Conservation (phyloP, 2,797 vertebrate genomes). For the Perodicticus potto region DNA sequence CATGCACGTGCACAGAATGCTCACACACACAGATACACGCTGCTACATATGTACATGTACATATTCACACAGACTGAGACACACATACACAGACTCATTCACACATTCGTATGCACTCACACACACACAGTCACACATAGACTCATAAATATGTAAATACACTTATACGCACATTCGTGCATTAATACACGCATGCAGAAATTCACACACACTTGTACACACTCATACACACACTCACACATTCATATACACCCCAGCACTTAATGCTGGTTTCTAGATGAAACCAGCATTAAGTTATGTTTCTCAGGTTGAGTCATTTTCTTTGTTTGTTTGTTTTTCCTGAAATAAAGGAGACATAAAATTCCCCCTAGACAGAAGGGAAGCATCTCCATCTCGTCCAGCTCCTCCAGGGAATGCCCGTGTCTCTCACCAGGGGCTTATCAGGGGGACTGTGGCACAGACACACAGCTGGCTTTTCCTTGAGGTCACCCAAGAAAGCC, state of each 20-base stretch:
- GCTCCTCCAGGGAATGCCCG: neutral
- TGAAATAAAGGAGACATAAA: slow-evolving; percentile 42
- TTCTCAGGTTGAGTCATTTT: slow-evolving; percentile 25
- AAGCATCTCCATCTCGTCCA: neutral
- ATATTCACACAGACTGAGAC: no score
- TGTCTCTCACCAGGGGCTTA: neutral
- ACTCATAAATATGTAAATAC: neutral
- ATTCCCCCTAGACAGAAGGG: slow-evolving; percentile 15
- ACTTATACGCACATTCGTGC: neutral
- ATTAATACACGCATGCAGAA: neutral
- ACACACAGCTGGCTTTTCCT: neutral
- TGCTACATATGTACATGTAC: no score
- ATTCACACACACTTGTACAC: no score
- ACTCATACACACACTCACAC: neutral
- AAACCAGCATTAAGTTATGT: neutral
- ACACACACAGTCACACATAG: neutral
- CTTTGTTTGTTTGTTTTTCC: neutral
- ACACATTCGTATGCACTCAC: no score
- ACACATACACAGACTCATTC: neutral
- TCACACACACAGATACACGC: neutral
- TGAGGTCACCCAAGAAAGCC: neutral
- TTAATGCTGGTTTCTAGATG: no score
- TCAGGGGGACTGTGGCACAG: accelerated
- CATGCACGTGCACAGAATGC: no score
- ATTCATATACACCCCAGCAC: neutral